phyloP scores from a whole-genome alignment of 2,888 invertebrate genomes.

The Homarus gammarus region DNA sequence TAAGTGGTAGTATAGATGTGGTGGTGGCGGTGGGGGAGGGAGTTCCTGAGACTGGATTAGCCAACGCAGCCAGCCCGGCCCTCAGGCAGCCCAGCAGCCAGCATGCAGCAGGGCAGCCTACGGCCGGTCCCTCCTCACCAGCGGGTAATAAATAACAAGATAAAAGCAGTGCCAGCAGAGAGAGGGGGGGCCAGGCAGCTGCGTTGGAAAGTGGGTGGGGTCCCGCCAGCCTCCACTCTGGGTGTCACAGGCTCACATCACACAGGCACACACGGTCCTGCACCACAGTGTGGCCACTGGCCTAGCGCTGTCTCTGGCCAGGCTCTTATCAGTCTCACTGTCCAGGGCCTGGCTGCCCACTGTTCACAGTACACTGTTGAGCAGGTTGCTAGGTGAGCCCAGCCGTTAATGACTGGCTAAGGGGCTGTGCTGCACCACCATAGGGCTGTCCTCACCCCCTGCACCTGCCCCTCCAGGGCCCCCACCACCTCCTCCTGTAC shows the following conservation, averaged over 20 bases:
- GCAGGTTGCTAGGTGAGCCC: constrained; percentile 73
- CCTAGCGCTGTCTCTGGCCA: constrained; percentile 64
- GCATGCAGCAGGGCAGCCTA: constrained; percentile 61
- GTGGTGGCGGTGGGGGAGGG: constrained; percentile 58
- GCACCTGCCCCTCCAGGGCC: constrained; percentile 41
- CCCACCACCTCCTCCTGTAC: constrained; percentile 51
- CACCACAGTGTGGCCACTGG: constrained; percentile 63
- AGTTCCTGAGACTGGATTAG: constrained; percentile 60
- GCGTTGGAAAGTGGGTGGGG: constrained; percentile 58
- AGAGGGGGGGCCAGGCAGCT: constrained; percentile 54
- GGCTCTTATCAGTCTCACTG: constrained; percentile 53
- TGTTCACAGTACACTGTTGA: constrained; percentile 71
- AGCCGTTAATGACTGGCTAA: constrained; percentile 75
- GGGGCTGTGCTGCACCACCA: constrained; percentile 76
- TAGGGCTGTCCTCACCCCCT: constrained; percentile 74
- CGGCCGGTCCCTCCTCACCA: constrained; percentile 56
- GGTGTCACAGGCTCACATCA: constrained; percentile 67
- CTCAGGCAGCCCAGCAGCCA: constrained; percentile 61
- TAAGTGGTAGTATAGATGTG: constrained; percentile 29
- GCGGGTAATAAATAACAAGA: constrained; percentile 71
- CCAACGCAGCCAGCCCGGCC: constrained; percentile 57
- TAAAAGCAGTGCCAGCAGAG: constrained; percentile 66
- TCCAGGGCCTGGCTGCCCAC: constrained; percentile 58
- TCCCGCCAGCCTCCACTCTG: constrained; percentile 67
- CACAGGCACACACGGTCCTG: constrained; percentile 65